Percentiles rank a stretch among this genome's conserved stretches.
Conservation (phyloP, 1,140 invertebrate genomes). For the Drosophila rufa region DNA sequence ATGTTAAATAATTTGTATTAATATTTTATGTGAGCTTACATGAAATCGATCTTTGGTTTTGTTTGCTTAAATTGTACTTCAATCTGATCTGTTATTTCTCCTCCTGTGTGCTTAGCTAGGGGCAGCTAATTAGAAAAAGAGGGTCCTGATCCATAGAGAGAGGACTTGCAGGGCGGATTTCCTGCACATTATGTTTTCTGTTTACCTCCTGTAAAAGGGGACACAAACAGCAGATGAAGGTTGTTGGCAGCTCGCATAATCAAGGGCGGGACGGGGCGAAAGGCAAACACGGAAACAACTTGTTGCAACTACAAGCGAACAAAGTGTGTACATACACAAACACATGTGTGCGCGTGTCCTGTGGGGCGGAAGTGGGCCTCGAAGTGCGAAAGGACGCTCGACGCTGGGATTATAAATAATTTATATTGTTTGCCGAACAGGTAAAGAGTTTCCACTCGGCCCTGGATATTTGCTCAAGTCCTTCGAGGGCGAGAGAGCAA, state of each 20-base stretch:
- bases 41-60: neutral
- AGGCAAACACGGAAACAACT: slow-evolving; percentile 79
- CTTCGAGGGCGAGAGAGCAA: neutral
- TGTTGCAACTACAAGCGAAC: slow-evolving; percentile 70
- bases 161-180: slow-evolving; percentile 51
- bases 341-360: slow-evolving; percentile 27
- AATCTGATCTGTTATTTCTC: neutral
- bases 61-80: neutral
- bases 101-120: slow-evolving; percentile 3
- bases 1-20: too few species aligned
- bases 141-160: slow-evolving; percentile 29
- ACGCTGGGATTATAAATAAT: slow-evolving; percentile 69
- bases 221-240: slow-evolving; percentile 39
- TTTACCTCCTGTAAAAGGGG: slow-evolving; percentile 37
- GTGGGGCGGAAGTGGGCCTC: slow-evolving; percentile 25
- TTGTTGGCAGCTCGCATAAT: slow-evolving; percentile 61
- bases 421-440: slow-evolving; percentile 71
- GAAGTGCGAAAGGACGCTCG: slow-evolving; percentile 45
- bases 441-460: slow-evolving; percentile 62
- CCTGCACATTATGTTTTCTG: slow-evolving; percentile 62
- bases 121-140: slow-evolving; percentile 65
- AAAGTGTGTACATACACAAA: slow-evolving; percentile 25
- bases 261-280: slow-evolving; percentile 37
- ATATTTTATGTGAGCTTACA: neutral
- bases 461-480: slow-evolving; percentile 28